Conservation (phyloP, 2,888 invertebrate genomes). For the Crematogaster levior region DNA sequence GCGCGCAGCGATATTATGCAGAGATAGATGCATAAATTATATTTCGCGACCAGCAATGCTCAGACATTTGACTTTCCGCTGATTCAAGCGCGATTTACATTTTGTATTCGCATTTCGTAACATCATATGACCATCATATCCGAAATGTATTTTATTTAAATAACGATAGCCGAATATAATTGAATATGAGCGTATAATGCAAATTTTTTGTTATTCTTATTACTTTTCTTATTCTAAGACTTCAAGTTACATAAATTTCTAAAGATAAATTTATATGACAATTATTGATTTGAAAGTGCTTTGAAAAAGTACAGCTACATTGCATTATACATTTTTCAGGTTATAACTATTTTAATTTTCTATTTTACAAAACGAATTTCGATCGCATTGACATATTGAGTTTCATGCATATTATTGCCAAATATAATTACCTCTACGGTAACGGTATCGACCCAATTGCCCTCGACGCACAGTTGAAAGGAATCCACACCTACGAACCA, state of each 20-base stretch:
- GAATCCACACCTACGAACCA: slow-evolving; percentile 98
- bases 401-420: slow-evolving; percentile 13
- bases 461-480: slow-evolving; percentile 95
- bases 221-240: not conserved
- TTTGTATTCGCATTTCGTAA: not conserved
- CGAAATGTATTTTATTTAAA: not conserved
- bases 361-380: not conserved
- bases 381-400: not conserved
- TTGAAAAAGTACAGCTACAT: not conserved
- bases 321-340: not conserved
- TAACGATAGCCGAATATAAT: not conserved
- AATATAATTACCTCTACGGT: slow-evolving; percentile 91
- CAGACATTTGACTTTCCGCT: slow-evolving; percentile 1
- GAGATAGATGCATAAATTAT: slow-evolving; percentile 40
- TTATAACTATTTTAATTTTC: not conserved
- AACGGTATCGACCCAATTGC: slow-evolving; percentile 96
- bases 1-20: not conserved
- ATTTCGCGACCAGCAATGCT: slow-evolving; percentile 1
- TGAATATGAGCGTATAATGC: not conserved
- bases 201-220: not conserved
- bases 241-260: not conserved
- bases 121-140: not conserved
- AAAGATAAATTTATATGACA: not conserved
- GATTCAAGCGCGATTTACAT: slow-evolving; percentile 16
- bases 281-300: not conserved